Conservation (phyloP, 2,113 vertebrate genomes). For the Trematocara stigmaticum region DNA sequence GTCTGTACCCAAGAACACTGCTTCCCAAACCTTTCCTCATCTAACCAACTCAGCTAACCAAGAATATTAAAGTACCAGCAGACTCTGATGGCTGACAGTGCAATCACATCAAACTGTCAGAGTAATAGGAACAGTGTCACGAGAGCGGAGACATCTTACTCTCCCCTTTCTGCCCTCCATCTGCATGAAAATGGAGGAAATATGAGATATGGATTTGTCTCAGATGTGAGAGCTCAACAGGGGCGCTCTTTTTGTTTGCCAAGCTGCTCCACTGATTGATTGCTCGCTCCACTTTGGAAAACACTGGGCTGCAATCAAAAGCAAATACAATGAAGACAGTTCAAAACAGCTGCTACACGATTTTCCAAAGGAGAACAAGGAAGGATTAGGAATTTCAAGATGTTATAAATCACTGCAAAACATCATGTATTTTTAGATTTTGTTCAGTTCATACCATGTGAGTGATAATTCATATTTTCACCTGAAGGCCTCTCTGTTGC, state of each 20-base stretch:
- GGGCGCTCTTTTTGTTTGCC: constrained; percentile 35
- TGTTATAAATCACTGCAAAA: background rate
- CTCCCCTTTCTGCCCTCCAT: background rate
- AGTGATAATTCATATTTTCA: background rate
- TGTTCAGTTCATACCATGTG: background rate
- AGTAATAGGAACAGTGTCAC: background rate
- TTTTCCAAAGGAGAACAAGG: background rate
- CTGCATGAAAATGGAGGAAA: constrained; percentile 52
- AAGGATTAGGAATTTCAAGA: background rate
- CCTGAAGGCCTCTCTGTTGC: background rate
- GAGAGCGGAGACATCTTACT: constrained; percentile 7
- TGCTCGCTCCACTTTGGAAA: constrained; percentile 11
- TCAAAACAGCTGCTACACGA: constrained; percentile 13
- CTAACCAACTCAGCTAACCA: background rate
- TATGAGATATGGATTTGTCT: constrained; percentile 52
- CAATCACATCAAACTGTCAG: constrained; percentile 35
- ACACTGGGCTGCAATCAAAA: constrained; percentile 17
- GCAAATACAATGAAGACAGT: constrained; percentile 24
- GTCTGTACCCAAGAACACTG: constrained; percentile 3
- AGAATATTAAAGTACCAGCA: background rate
- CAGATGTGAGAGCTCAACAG: constrained; percentile 37
- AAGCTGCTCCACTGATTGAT: constrained; percentile 37
- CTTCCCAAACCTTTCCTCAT: constrained; percentile 1
- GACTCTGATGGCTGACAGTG: constrained; percentile 22
- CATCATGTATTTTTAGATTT: background rate